Base-by-base conservation (phyloP, 2,888 invertebrate genomes). In the Alitta virens region DNA sequence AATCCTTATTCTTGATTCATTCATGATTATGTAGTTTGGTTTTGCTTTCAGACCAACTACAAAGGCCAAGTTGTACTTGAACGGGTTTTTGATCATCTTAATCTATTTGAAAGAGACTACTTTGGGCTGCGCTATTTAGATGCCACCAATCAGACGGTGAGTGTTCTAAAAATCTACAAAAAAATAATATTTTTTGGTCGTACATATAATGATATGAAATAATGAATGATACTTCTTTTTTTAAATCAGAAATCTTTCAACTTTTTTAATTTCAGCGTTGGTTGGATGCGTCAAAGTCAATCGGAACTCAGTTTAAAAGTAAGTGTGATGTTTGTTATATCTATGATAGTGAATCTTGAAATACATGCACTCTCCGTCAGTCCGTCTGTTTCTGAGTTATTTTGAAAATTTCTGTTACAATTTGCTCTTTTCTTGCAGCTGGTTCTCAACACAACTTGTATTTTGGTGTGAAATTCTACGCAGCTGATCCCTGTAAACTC, bases 401-500 rank as follows among this genome's bases (percentile, higher is more conserved):
- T 33, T 33, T 33, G 33, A 33, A 33, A 7, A 33, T 7, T n/a
- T n/a, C n/a, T n/a, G n/a, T n/a, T 12, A 33, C 33, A 7, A 33
- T 33, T 33, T 33, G 33, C 33, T n/a, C 14, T 56, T 59, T n/a
- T 61, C 14, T 53, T 64, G 38, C 64, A 68, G 68, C 54, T 14
- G 21, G 46, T 72, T 83, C 85, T 63, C 88, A 90, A 38, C 91
- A 91, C 83, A 94, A 92, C 63, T 88, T 96, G 74, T 96, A 96
- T 84, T 95, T 97, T 81, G 94, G 95, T 63, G 94, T 97, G 68
- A 96, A 96, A 84, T 97, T 95, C 84, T 97, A 97, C 84, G 94
- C 95, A 1, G 93, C 93, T 0, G 96, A 97, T 85, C 96, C 96
- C 1, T 95, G 95, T 85, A 95, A 95, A 82, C 86, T 97, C 64